These are phyloP conservation scores for Chrysina gloriosa DNA, from an alignment of 2,888 invertebrate genomes.

Conservation along the genomic window DNA sequence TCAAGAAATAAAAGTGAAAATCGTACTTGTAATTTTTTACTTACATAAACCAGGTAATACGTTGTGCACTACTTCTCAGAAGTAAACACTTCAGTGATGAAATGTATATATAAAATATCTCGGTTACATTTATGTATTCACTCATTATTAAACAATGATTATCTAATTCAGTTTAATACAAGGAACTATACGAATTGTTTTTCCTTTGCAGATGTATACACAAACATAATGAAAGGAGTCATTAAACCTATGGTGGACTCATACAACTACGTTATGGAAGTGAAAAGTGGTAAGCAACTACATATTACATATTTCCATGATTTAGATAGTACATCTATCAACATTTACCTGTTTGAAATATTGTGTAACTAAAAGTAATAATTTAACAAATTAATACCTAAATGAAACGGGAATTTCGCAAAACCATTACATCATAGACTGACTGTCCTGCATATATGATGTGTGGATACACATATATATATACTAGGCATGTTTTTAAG, in stretches of 20 bases:
- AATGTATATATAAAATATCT: background rate
- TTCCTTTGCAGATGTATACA: constrained; percentile 22
- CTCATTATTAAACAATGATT: background rate
- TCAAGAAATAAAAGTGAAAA: no score
- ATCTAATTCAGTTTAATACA: background rate
- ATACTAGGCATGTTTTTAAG: no score
- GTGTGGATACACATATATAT: no score
- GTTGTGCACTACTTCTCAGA: background rate
- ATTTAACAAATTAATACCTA: no score
- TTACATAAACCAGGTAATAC: background rate
- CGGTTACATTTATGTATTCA: background rate
- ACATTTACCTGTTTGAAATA: background rate
- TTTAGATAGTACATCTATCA: no score
- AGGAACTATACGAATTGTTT: no score
- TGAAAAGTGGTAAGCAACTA: constrained; percentile 59
- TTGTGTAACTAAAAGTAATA: background rate
- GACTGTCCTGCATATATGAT: no score
- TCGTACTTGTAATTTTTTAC: background rate
- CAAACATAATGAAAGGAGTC: constrained; percentile 28
- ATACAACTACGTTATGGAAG: constrained; percentile 60
- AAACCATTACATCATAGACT: no score
- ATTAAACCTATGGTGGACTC: constrained; percentile 51
- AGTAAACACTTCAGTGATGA: background rate
- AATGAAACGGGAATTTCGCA: no score
- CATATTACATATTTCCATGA: no score